Conservation (phyloP, 1,140 invertebrate species). For the Melanaphis sacchari region DNA sequence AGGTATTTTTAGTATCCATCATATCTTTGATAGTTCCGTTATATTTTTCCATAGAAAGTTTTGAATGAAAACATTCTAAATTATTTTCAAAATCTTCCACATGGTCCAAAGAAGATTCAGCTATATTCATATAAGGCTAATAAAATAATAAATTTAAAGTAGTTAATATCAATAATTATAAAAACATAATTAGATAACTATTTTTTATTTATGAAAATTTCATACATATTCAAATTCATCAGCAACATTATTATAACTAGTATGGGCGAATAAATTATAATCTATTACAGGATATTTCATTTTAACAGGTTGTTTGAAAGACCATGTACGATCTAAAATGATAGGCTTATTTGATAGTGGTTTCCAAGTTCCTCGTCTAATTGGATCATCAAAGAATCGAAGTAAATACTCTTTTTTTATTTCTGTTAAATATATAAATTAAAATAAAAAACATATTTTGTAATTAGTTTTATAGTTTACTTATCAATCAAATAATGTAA, state of each 20-base stretch:
- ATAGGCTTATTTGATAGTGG: not conserved
- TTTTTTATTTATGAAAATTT: no score
- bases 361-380: slow-evolving; percentile 13
- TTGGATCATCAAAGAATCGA: slow-evolving; percentile 16
- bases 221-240: slow-evolving; percentile 19
- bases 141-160: not conserved
- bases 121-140: not conserved
- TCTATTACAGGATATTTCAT: not conserved
- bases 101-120: not conserved
- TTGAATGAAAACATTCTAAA: not conserved
- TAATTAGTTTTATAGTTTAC: not conserved
- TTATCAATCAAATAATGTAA: not conserved
- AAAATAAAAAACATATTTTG: not conserved
- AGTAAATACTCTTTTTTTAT: slow-evolving; percentile 11
- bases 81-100: not conserved
- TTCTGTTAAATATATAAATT: not conserved
- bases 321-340: slow-evolving; percentile 1
- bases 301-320: not conserved
- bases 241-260: not conserved
- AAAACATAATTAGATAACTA: not conserved
- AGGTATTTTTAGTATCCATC: not conserved
- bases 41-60: not conserved
- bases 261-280: not conserved
- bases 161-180: not conserved
- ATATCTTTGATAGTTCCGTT: not conserved